A percentile compares a stretch with the other conserved stretches of the same genome.
These are phyloP conservation scores for Sakesphorus luctuosus DNA, from an alignment of 2,113 vertebrate genomes.

Conservation along the genomic window DNA sequence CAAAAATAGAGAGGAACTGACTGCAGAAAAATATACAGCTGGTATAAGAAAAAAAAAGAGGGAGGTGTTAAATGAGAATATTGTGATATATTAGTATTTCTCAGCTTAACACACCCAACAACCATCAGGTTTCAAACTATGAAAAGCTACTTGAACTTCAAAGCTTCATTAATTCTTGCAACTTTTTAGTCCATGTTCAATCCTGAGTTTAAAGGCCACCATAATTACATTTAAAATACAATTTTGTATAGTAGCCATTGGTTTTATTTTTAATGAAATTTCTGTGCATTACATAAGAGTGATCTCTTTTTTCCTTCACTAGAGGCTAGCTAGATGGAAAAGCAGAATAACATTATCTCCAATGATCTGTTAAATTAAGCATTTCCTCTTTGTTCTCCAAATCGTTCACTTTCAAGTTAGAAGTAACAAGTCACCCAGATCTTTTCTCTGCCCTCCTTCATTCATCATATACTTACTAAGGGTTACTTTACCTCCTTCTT, in stretches of 20 bases:
- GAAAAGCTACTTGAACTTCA: conserved; percentile 24
- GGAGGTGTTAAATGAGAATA: background rate
- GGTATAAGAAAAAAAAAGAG: background rate
- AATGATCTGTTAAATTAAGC: background rate
- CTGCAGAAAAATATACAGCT: background rate
- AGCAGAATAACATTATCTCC: background rate
- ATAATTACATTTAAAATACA: conserved; percentile 33
- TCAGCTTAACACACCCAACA: background rate
- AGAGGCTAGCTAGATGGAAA: background rate
- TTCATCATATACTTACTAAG: background rate
- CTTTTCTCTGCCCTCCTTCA: background rate
- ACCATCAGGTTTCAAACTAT: conserved; percentile 13
- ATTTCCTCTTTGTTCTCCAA: conserved; percentile 17
- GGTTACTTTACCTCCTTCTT: background rate
- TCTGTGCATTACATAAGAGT: background rate
- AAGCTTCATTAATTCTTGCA: conserved; percentile 44
- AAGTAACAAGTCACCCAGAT: background rate
- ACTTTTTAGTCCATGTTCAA: conserved; percentile 10
- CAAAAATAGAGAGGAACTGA: background rate
- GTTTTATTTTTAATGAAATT: conserved; percentile 32
- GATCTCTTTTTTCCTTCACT: conserved; percentile 2
- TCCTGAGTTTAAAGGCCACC: conserved; percentile 9
- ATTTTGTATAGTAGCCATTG: conserved; percentile 21
- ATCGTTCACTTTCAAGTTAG: background rate
- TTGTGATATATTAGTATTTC: conserved; percentile 11